Evolutionary conservation across 92 coral and sea anemone species (phyloP), one percentile per base, ranked within the genome.

Genomic region (Anthopleura xanthogrammica): DNA sequence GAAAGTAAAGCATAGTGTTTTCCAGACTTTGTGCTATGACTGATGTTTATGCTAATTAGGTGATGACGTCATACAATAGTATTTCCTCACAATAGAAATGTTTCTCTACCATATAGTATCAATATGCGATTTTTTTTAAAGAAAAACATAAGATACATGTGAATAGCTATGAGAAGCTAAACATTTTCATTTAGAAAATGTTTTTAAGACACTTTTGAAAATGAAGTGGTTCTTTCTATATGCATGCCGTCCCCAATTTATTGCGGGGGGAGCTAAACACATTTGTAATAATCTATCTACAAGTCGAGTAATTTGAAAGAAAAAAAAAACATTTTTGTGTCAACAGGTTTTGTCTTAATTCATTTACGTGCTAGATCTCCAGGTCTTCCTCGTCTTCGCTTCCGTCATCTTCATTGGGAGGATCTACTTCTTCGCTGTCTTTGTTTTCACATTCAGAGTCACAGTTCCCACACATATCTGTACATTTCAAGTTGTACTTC

Each of bases 401-500:
- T 0, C 68, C 9, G 68, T 60, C 68, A 17, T 60, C 24, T 60
- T 60, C 68, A 60, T 9, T 13, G 0, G 68, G 2, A 60, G 68
- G 68, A 60, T 4, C 22, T 60, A 24, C 2, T 60, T 60, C 68
- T 22, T 64, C 52, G 9, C 78, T 48, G 39, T 42, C 24, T 75
- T 16, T 75, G 13, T 54, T 66, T 24, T 66, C 73, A 24, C 73
- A 66, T 3, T 2, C 41, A 0, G 73, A 5, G 40, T 84, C 86
- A 80, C 78, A 88, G 78, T 57, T 79, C 78, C 76, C 89, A 39
- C 92, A 89, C 86, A 89, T 85, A 72, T 89, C 92, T 50, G 80
- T 90, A 65, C 87, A 90, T 66, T 87, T 81, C 54, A 87, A 57
- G 91, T 77, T 87, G 58, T 84, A 88, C n/a, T 90, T 90, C 46